Evolutionary conservation across 2,113 vertebrate species (phyloP).

Genomic region (Pollachius pollachius): DNA sequence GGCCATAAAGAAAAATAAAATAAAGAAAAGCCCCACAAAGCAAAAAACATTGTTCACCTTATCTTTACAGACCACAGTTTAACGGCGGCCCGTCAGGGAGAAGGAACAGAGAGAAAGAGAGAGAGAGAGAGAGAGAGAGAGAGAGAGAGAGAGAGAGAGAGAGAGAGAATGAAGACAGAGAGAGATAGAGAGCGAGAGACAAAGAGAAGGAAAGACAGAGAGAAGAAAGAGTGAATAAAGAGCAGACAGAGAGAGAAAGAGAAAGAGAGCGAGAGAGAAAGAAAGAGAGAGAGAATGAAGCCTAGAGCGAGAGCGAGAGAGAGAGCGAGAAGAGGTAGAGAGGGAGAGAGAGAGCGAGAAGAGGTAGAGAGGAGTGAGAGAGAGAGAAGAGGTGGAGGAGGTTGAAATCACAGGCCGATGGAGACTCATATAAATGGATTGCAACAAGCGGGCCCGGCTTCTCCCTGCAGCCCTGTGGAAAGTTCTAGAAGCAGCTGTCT

Average conservation of each 20-base stretch:
- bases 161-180: no score
- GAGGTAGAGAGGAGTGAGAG: conserved; percentile 11
- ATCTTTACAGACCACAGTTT: conserved; percentile 26
- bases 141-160: background rate
- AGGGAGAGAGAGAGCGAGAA: no score
- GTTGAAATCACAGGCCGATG: conserved; percentile 20
- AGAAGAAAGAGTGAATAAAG: no score
- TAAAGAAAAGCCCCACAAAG: conserved; percentile 12
- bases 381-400: conserved; percentile 24
- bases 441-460: conserved; percentile 43
- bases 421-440: conserved; percentile 41
- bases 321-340: no score
- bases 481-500: conserved; percentile 69
- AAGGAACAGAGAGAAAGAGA: no score
- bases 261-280: no score
- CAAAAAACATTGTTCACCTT: background rate
- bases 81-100: background rate
- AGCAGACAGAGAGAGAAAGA: no score
- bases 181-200: no score
- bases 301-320: background rate
- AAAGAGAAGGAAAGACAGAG: no score
- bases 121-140: no score
- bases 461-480: conserved; percentile 53
- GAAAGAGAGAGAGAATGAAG: conserved; percentile 9
- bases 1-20: no score